A percentile compares a stretch with the other conserved stretches of the same genome.
Evolutionary conservation across 2,113 vertebrate genomes (phyloP).

Genomic region (Chlamydotis undulata): DNA sequence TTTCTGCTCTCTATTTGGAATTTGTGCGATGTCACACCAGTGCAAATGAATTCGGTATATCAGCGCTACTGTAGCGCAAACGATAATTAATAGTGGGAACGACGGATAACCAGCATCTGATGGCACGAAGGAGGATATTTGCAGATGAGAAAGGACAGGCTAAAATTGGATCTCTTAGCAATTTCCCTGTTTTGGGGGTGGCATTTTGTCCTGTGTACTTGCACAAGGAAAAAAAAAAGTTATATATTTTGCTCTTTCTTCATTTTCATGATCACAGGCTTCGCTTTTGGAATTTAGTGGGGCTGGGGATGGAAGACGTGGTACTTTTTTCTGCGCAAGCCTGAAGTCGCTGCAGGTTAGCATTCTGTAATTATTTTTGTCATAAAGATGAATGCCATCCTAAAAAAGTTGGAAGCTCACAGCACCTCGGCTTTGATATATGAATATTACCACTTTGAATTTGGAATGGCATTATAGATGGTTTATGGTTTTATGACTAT

Average conservation of each 20-base stretch:
- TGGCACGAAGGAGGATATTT: background rate
- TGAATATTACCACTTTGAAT: conserved; percentile 50
- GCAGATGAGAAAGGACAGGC: background rate
- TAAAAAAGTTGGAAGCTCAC: conserved; percentile 37
- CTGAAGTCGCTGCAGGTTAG: background rate
- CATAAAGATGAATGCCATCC: conserved; percentile 60
- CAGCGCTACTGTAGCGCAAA: background rate
- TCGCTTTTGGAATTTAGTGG: background rate
- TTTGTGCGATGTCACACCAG: background rate
- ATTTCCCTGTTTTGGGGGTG: background rate
- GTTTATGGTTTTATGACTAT: conserved; percentile 46
- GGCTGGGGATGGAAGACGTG: background rate
- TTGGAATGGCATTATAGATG: conserved; percentile 39
- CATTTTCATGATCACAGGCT: background rate
- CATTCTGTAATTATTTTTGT: conserved; percentile 56
- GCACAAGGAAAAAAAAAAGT: background rate
- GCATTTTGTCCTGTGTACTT: background rate
- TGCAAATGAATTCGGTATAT: background rate
- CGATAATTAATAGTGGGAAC: background rate
- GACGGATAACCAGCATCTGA: background rate
- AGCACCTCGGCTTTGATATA: conserved; percentile 23
- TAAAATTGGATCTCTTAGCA: background rate
- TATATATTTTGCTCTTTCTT: background rate
- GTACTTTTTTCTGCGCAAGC: background rate
- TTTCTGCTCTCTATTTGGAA: background rate